A percentile compares a stretch with the other conserved stretches of the same genome.
These are phyloP conservation scores for Belonocnema kinseyi DNA, from an alignment of 1,140 invertebrate species.

Conservation along the genomic window DNA sequence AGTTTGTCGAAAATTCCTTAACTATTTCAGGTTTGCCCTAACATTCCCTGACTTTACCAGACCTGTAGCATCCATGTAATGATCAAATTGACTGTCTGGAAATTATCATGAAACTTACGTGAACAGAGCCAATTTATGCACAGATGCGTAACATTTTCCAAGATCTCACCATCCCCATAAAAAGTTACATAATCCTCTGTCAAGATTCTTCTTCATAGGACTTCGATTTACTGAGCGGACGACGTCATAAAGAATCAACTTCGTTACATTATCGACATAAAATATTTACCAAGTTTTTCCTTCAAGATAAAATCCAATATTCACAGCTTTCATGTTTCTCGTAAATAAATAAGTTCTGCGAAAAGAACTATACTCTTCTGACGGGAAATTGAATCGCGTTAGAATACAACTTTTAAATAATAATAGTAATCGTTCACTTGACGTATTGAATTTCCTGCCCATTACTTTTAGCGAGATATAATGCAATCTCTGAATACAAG, in stretches of 20 bases:
- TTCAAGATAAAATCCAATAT: conserved; percentile 26
- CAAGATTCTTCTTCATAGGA: conserved; percentile 9
- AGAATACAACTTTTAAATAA: conserved; percentile 24
- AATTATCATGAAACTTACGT: background rate
- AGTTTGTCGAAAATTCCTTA: too few species aligned
- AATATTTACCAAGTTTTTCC: conserved; percentile 25
- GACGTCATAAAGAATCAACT: conserved; percentile 25
- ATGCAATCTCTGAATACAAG: background rate
- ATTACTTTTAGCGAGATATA: background rate
- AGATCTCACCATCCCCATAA: background rate
- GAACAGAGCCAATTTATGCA: background rate
- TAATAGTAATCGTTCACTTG: conserved; percentile 6
- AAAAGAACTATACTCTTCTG: conserved; percentile 16
- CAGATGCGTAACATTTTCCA: background rate
- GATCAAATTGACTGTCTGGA: too few species aligned
- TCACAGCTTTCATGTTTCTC: conserved; percentile 19
- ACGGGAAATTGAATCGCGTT: conserved; percentile 7
- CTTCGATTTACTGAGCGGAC: conserved; percentile 25
- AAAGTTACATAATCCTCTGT: conserved; percentile 16
- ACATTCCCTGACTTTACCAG: too few species aligned
- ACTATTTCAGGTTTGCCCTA: too few species aligned
- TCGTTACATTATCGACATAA: conserved; percentile 24
- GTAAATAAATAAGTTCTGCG: conserved; percentile 20
- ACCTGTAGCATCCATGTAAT: too few species aligned
- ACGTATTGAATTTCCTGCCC: too few species aligned